Base-by-base conservation (phyloP, 1,140 invertebrate genomes). In the Procambarus virginalis region DNA sequence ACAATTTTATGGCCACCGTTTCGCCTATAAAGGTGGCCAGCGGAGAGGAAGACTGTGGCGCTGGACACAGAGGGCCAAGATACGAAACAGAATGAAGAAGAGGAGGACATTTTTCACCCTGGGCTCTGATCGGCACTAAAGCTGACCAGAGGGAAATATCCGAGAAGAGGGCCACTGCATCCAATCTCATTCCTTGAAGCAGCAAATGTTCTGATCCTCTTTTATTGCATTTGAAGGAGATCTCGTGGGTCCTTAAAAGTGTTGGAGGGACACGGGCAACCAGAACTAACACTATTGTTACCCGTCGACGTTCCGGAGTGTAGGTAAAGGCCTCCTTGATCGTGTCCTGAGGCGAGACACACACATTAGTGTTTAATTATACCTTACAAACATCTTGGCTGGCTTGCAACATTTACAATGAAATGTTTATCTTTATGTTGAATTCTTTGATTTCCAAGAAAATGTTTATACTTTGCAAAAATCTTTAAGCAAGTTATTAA, bases 141-240 rank as follows among this genome's bases (percentile, higher is more conserved):
- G 82, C 76, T 89, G 87, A 89, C 87, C 87, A 84, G 87, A 84
- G 87, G 87, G 87, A 89, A 89, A 89, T 89, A 89, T 89, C 87
- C 46, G 73, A 75, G 84, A 75, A 68, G 83, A 60, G 87, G 70
- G 73, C 64, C 73, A 89, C 87, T 89, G 87, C 87, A 89, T 89
- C 87, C 87, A 89, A 89, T 89, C 87, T 89, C 87, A 84, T 89
- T 89, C 87, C 87, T 89, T 51, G 81, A 84, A 89, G 81, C 81
- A 83, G 87, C 87, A 89, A 89, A 84, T 89, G 87, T 84, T 84
- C 87, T 78, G 70, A 84, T 83, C 58, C 81, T 89, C 87, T 76
- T 89, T 89, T 89, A 89, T 89, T 89, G 87, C 87, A 84, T 84
- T 89, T 84, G 87, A 89, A 89, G 87, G 87, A 89, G 87, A 84